Conservation (phyloP, 2,113 vertebrate species). For the Coturnix japonica region DNA sequence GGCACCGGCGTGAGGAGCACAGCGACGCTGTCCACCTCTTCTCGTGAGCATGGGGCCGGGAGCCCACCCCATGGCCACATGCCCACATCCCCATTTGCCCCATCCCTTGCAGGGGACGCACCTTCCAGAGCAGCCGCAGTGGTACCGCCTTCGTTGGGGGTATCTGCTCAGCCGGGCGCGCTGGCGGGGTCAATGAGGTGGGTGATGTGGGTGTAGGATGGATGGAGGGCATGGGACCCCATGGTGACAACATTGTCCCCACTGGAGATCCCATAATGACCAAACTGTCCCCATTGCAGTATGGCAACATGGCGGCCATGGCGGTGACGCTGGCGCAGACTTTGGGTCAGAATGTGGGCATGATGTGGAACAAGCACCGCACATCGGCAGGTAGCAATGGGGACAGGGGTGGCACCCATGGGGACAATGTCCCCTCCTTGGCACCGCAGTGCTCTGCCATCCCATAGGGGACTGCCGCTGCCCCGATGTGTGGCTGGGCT, state of each 20-base stretch:
- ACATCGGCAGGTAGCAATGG: slow-evolving; percentile 82
- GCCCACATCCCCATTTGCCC: too few relatives aligned
- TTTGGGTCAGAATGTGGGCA: slow-evolving; percentile 95
- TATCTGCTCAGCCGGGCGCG: slow-evolving; percentile 84
- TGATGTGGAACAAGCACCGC: slow-evolving; percentile 95
- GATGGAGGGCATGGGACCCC: slow-evolving; percentile 17
- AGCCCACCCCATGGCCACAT: background rate
- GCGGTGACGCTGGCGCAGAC: slow-evolving; percentile 92
- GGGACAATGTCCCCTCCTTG: too few relatives aligned
- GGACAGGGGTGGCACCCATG: too few relatives aligned
- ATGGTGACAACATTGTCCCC: too few relatives aligned
- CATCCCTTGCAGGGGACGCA: slow-evolving; percentile 82
- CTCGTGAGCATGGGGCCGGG: slow-evolving; percentile 78
- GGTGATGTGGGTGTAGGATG: background rate
- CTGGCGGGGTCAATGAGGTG: slow-evolving; percentile 92
- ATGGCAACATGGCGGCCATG: slow-evolving; percentile 89
- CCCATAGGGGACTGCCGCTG: slow-evolving; percentile 88
- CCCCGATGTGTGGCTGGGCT: slow-evolving; percentile 92
- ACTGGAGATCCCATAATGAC: too few relatives aligned
- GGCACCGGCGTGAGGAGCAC: slow-evolving; percentile 88
- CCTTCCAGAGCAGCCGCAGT: slow-evolving; percentile 91
- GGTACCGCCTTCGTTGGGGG: slow-evolving; percentile 91
- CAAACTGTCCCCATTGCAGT: slow-evolving; percentile 66
- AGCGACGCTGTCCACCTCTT: slow-evolving; percentile 92
- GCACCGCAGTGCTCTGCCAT: background rate